These are phyloP conservation scores for Pogonomyrmex barbatus DNA, from an alignment of 1,140 invertebrate species.

Conservation along the genomic window DNA sequence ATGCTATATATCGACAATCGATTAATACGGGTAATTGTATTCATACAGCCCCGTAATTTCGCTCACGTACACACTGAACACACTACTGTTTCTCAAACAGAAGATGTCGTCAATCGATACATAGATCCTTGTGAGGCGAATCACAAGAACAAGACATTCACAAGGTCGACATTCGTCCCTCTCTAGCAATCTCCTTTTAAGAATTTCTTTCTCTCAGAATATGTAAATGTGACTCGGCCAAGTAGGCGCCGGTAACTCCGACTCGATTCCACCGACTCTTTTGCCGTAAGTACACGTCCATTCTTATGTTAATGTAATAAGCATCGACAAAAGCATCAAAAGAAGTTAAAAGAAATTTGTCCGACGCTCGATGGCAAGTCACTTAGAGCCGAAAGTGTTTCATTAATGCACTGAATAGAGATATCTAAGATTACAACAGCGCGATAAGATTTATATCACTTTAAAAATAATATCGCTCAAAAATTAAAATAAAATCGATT, in stretches of 20 bases:
- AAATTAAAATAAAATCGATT: background rate
- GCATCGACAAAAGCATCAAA: background rate
- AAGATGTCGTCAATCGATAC: constrained; percentile 33
- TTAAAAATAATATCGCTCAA: background rate
- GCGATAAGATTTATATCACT: background rate
- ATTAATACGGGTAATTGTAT: constrained; percentile 47
- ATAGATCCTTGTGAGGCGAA: constrained; percentile 7
- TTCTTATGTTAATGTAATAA: constrained; percentile 74
- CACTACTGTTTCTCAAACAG: background rate
- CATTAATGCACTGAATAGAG: background rate
- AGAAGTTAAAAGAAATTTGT: constrained; percentile 7
- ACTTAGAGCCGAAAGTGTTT: background rate
- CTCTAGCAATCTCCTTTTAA: constrained; percentile 4
- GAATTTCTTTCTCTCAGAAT: constrained; percentile 2
- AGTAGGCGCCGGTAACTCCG: background rate
- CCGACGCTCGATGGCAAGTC: background rate
- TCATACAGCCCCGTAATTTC: constrained; percentile 20
- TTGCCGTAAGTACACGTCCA: background rate
- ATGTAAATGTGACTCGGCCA: constrained; percentile 27
- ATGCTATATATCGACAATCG: constrained; percentile 18
- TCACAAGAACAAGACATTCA: constrained; percentile 10
- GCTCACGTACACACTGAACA: background rate
- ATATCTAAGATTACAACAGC: background rate
- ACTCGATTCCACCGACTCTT: background rate
- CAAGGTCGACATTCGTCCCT: background rate